phyloP scores from a whole-genome alignment of 2,888 invertebrate genomes.

The Cheilosia soror region DNA sequence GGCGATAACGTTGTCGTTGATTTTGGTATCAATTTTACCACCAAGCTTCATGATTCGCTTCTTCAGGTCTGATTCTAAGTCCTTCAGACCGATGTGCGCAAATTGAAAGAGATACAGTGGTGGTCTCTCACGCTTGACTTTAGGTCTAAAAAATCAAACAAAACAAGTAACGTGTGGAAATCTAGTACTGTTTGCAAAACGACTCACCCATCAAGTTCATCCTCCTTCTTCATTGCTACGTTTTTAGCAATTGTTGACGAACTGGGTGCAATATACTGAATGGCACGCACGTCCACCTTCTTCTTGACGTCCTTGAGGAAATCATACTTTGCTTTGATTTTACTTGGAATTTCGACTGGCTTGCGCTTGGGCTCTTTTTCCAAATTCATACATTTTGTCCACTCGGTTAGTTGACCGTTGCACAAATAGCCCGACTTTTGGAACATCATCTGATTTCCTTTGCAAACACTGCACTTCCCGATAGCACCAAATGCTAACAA shows the following conservation, averaged over 20 bases:
- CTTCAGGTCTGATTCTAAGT: constrained; percentile 87
- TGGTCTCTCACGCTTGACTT: constrained; percentile 87
- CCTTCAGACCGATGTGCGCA: constrained; percentile 86
- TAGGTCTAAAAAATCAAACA: constrained; percentile 84
- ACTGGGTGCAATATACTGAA: constrained; percentile 85
- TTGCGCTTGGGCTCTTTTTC: constrained; percentile 89
- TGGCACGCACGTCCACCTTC: constrained; percentile 85
- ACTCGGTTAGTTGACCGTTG: constrained; percentile 89
- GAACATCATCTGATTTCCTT: constrained; percentile 88
- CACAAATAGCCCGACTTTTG: constrained; percentile 93
- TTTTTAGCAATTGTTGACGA: constrained; percentile 78
- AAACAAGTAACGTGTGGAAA: background rate
- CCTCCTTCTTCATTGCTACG: constrained; percentile 84
- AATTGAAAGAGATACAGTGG: constrained; percentile 92
- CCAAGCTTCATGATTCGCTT: constrained; percentile 89
- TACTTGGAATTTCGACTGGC: constrained; percentile 88
- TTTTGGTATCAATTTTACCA: constrained; percentile 88
- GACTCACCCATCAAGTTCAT: constrained; percentile 83
- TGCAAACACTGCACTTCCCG: constrained; percentile 91
- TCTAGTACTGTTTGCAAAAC: background rate
- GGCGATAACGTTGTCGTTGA: constrained; percentile 88
- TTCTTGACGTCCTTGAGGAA: constrained; percentile 87
- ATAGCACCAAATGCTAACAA: constrained; percentile 94
- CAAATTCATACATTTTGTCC: constrained; percentile 93
- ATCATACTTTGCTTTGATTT: constrained; percentile 85